Evolutionary conservation across 2,113 vertebrate species (phyloP), one percentile per base, ranked within the genome.

Genomic region (Pterocles burchelli): DNA sequence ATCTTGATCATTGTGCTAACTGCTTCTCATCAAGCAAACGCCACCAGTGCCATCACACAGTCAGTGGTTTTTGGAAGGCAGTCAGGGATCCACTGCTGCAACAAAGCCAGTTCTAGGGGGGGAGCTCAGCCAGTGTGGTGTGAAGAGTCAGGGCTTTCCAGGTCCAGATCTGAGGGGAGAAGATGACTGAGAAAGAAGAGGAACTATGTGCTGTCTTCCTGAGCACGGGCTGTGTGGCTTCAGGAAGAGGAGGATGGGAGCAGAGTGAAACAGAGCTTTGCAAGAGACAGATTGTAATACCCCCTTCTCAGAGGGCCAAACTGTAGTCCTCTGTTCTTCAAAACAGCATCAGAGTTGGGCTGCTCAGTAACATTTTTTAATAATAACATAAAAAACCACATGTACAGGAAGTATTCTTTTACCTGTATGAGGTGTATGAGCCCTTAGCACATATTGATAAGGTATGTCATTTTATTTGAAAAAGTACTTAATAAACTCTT

Each of bases 1-100:
- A 31, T 48, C 33, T 85, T 73, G 49, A 21, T 93, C 31, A 3
- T 72, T 93, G 93, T 92, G 26, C 76, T 95, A 45, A 63, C 59
- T 87, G 73, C 86, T 91, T 71, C 91, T 86, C 57, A 34, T 73
- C 45, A 76, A 77, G 72, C 72, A 67, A 63, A 57, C 13, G 1
- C 25, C 28, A 65, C 45, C 49, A 6, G 59, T 71, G 51, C 70
- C 43, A 11, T 52, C 52, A 16, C 54, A 25, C 4, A 34, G 71
- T 10, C 4, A 34, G 71, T 10, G 10, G 1, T 22, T 48, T 14
- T 36, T 49, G 74, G 74, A 29, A 48, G 62, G 63, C n/a, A n/a
- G 17, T 7, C 46, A 62, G 89, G 65, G 22, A 14, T 43, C 43
- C 21, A 7, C 7, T 68, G 21, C 52, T 43, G 13, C 36, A 43